Evolutionary conservation across 2,113 vertebrate genomes (phyloP).

Genomic region (Progne subis): DNA sequence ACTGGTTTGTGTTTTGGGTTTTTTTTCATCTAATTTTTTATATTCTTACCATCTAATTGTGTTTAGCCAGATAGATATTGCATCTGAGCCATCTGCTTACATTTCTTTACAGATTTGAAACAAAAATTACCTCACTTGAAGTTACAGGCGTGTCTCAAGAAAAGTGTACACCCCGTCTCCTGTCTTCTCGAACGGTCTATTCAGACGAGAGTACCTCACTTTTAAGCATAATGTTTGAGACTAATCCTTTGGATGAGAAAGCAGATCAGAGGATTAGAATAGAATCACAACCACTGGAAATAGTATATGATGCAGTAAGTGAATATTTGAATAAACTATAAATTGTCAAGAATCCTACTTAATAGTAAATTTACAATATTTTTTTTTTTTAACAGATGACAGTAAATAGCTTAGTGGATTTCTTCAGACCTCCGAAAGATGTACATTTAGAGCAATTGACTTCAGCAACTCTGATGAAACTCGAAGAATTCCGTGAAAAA

Average conservation of each 20-base stretch:
- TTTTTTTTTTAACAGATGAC: constrained; percentile 81
- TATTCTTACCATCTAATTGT: not conserved
- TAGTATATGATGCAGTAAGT: constrained; percentile 96
- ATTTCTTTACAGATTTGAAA: constrained; percentile 80
- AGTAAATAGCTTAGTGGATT: constrained; percentile 88
- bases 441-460: constrained; percentile 91
- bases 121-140: constrained; percentile 86
- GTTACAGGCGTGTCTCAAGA: constrained; percentile 81
- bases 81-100: not conserved
- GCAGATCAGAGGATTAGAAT: constrained; percentile 87
- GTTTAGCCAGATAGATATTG: not conserved
- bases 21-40: not conserved
- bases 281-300: constrained; percentile 92
- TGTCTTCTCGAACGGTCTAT: constrained; percentile 83
- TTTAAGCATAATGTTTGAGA: constrained; percentile 91
- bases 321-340: not conserved
- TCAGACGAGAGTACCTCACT: constrained; percentile 77
- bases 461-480: constrained; percentile 92
- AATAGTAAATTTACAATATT: not conserved
- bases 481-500: constrained; percentile 95
- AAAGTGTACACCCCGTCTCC: constrained; percentile 78
- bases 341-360: not conserved
- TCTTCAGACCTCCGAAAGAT: constrained; percentile 91
- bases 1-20: not conserved
- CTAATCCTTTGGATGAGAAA: constrained; percentile 88